Base-by-base conservation (phyloP, 1,140 invertebrate species). In the Cardiocondyla obscurior region DNA sequence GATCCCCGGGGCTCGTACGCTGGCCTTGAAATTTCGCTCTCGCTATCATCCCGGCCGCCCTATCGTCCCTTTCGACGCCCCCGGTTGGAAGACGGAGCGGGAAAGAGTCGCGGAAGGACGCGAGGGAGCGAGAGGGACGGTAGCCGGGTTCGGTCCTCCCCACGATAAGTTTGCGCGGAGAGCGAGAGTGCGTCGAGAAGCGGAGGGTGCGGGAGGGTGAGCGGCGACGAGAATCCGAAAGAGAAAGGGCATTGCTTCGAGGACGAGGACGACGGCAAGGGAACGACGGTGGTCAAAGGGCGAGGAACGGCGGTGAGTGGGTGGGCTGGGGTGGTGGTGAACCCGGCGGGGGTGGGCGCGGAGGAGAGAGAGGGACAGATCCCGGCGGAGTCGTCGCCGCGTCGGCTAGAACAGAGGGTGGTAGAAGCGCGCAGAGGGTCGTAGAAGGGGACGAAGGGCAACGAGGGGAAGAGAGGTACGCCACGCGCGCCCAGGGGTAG, bases 1-100 rank as follows among this genome's bases (percentile, higher is more conserved):
- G 46, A 79, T 69, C 64, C 65, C 60, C 60, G 70, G 60, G 60
- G 70, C 36, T 83, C 33, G 65, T 70, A 58, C 58, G 16, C 65
- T 88, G 90, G 84, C 90, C 89, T 90, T 90, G 90, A 90, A 90
- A 90, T 89, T 87, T 88, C 81, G 69, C 83, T 85, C 77, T 84
- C 89, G 72, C 64, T 90, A 69, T 83, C 67, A 79, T 46, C 72
- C 42, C 55, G 55, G 49, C 36, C 42, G n/a, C 72, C 53, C 53
- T 53, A 6, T 46, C 64, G 58, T 46, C 57, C 64, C 51, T 65
- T 25, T 58, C 74, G 58, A 65, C 64, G 55, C 44, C 3, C 33
- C 62, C 49, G 25, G 25, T 44, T 49, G 65, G 67, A 77, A 49
- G 62, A 49, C 64, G 55, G 64, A 36, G 25, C 28, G 30, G 25